Conservation (phyloP, 2,113 vertebrate species). For the Gnathonemus echidnorhynchus region DNA sequence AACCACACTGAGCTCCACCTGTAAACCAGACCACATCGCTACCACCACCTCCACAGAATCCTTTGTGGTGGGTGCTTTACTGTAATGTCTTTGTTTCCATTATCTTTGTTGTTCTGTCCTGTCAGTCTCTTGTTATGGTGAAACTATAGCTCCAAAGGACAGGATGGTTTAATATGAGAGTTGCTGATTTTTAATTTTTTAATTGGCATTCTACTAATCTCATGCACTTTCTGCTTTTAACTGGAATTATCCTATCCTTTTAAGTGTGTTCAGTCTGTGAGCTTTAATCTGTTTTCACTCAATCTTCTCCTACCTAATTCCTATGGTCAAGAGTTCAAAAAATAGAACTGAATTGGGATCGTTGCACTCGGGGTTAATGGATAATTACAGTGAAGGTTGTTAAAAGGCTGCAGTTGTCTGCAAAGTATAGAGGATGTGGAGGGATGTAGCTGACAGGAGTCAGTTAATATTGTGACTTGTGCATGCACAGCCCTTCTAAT, state of each 20-base stretch:
- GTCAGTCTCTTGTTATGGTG: neutral
- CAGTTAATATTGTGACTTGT: neutral
- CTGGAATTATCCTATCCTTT: neutral
- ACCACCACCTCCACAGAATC: neutral
- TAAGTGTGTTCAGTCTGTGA: neutral
- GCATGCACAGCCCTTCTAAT: neutral
- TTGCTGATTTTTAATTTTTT: neutral
- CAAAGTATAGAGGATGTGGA: neutral
- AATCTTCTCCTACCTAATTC: neutral
- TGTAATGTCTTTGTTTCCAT: neutral
- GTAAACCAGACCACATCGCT: neutral
- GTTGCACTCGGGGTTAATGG: neutral
- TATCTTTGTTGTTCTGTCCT: neutral
- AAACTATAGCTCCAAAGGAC: neutral
- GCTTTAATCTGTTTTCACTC: neutral
- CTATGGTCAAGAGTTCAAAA: neutral
- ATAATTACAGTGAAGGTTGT: neutral
- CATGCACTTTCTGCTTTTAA: neutral
- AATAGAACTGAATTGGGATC: neutral
- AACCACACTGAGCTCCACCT: neutral
- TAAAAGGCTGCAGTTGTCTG: neutral
- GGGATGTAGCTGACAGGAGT: neutral
- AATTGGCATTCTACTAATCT: neutral
- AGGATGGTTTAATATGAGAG: neutral
- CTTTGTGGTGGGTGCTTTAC: neutral